Percentiles rank a stretch among this genome's conserved stretches.
Evolutionary conservation across 2,888 invertebrate species (phyloP).

Genomic region (Hyles lineata): DNA sequence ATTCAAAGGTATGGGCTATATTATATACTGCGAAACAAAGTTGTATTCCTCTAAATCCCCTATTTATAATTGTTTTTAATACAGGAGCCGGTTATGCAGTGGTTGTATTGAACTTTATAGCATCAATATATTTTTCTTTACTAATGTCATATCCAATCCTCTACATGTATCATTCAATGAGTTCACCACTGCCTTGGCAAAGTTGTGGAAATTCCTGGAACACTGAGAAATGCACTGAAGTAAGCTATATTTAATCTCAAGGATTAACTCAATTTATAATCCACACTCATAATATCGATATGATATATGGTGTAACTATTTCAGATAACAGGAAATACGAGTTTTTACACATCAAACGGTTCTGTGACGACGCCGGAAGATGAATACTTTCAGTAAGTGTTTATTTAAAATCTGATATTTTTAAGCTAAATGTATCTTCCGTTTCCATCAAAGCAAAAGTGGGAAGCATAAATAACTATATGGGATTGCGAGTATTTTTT

Average conservation of each 20-base stretch:
- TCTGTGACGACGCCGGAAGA: conserved; percentile 89
- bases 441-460: neutral
- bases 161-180: conserved; percentile 90
- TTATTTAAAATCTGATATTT: conserved; percentile 7
- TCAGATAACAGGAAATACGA: conserved; percentile 73
- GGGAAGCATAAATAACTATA: neutral
- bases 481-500: too few relatives aligned
- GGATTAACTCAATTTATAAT: conserved; percentile 22
- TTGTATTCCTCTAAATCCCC: conserved; percentile 26
- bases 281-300: conserved; percentile 4
- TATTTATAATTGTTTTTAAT: too few relatives aligned
- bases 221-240: conserved; percentile 88
- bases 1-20: conserved; percentile 89
- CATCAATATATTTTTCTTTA: conserved; percentile 93
- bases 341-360: conserved; percentile 60
- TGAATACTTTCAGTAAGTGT: conserved; percentile 92
- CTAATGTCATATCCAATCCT: conserved; percentile 93
- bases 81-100: conserved; percentile 94
- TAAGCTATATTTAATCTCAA: conserved; percentile 54
- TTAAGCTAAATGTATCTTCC: neutral
- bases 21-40: conserved; percentile 31
- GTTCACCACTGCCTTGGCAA: conserved; percentile 89
- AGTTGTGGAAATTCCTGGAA: conserved; percentile 93
- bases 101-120: conserved; percentile 91
- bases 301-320: conserved; percentile 41